These are phyloP conservation scores for Eupithecia inturbata DNA, from an alignment of 2,888 invertebrate genomes.

Conservation along the genomic window DNA sequence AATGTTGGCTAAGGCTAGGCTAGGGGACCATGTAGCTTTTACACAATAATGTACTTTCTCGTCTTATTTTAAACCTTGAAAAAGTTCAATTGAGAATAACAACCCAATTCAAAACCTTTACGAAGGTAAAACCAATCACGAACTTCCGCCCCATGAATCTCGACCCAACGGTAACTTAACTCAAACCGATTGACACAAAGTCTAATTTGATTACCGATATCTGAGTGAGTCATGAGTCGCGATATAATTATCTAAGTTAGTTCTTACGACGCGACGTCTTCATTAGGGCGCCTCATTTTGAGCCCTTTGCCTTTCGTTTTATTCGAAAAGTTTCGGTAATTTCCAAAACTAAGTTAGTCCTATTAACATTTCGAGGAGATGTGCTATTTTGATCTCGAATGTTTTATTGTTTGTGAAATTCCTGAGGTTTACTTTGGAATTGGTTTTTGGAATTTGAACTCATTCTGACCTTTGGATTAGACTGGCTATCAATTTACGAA, in stretches of 20 bases:
- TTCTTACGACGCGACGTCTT: constrained; percentile 53
- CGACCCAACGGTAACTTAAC: constrained; percentile 33
- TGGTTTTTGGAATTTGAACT: constrained; percentile 9
- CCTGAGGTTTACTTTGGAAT: not conserved
- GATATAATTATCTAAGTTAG: constrained; percentile 75
- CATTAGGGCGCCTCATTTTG: constrained; percentile 61
- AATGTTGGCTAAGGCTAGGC: too few relatives aligned
- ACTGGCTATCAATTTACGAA: not conserved
- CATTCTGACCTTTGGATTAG: not conserved
- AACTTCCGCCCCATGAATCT: constrained; percentile 5
- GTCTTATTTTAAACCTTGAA: not conserved
- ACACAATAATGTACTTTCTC: not conserved
- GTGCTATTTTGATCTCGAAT: constrained; percentile 42
- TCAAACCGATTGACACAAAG: constrained; percentile 62
- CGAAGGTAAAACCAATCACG: not conserved
- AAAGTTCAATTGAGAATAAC: not conserved
- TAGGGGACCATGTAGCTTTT: not conserved
- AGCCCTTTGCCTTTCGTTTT: constrained; percentile 75
- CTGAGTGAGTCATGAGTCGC: constrained; percentile 60
- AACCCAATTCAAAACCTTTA: not conserved
- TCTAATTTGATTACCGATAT: constrained; percentile 64
- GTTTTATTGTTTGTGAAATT: constrained; percentile 24
- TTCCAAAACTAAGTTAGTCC: constrained; percentile 72
- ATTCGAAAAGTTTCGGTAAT: constrained; percentile 81
- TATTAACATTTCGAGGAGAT: constrained; percentile 65